phyloP scores from a whole-genome alignment of 1,140 invertebrate genomes.

The Ladona fulva region DNA sequence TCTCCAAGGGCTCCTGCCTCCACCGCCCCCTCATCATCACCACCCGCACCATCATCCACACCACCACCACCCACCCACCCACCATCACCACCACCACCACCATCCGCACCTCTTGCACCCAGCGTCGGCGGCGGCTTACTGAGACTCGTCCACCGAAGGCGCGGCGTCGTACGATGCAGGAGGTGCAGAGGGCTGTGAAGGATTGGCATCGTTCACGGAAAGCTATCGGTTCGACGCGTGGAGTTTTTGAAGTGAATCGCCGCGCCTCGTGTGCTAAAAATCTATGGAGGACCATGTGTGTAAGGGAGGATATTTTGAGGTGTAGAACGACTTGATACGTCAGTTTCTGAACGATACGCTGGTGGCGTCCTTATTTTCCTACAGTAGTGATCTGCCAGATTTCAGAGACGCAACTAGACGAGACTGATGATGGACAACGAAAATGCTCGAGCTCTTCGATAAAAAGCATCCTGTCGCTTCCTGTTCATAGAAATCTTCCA shows the following conservation, averaged over 20 bases:
- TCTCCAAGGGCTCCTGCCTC: neutral
- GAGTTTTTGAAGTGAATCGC: neutral
- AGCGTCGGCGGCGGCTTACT: constrained; percentile 44
- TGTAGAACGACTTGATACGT: too few species aligned
- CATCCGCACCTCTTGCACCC: constrained; percentile 13
- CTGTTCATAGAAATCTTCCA: too few species aligned
- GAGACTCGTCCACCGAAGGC: constrained; percentile 26
- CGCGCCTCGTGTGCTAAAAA: too few species aligned
- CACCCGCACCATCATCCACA: constrained; percentile 38
- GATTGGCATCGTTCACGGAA: neutral
- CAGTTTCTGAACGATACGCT: too few species aligned
- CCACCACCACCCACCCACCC: constrained; percentile 32
- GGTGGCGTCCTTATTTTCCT: too few species aligned
- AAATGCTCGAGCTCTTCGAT: too few species aligned
- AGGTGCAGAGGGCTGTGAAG: constrained; percentile 21
- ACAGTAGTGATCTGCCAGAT: too few species aligned
- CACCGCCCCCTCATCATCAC: constrained; percentile 28
- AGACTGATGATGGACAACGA: too few species aligned
- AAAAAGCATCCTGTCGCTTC: too few species aligned
- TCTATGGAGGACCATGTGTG: too few species aligned
- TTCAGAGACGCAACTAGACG: too few species aligned
- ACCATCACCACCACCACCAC: constrained; percentile 18
- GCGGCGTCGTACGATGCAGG: constrained; percentile 33
- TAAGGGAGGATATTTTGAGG: too few species aligned
- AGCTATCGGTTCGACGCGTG: neutral